Evolutionary conservation across 2,888 invertebrate genomes (phyloP).

Genomic region (Serrognathus titanus): DNA sequence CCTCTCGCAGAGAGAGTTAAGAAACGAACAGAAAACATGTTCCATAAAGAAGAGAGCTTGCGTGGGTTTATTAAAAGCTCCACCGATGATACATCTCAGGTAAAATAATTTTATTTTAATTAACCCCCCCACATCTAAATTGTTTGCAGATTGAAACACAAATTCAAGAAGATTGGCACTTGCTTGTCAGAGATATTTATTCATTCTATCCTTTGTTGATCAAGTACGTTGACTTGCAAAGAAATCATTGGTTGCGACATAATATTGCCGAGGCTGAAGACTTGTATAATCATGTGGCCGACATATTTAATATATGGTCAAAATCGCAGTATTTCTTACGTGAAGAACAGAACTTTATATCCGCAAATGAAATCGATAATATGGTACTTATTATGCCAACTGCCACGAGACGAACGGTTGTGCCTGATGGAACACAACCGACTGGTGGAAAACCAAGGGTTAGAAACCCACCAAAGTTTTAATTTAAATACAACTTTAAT

Average conservation of each 20-base stretch:
- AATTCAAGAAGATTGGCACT: slow-evolving; percentile 94
- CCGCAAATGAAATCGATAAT: slow-evolving; percentile 98
- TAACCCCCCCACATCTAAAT: not conserved
- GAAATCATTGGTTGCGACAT: slow-evolving; percentile 95
- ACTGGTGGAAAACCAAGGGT: slow-evolving; percentile 67
- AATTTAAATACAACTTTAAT: too few species aligned
- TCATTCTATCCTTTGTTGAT: slow-evolving; percentile 98
- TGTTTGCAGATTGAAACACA: slow-evolving; percentile 71
- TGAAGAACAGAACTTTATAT: slow-evolving; percentile 99
- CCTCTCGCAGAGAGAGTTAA: slow-evolving; percentile 92
- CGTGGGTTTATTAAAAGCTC: slow-evolving; percentile 83
- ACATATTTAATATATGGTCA: slow-evolving; percentile 99
- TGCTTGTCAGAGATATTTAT: slow-evolving; percentile 95
- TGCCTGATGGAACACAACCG: slow-evolving; percentile 73
- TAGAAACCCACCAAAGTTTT: too few species aligned
- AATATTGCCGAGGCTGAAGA: slow-evolving; percentile 95
- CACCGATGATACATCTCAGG: slow-evolving; percentile 89
- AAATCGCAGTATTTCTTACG: slow-evolving; percentile 96
- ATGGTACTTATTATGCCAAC: slow-evolving; percentile 98
- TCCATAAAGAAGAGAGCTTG: slow-evolving; percentile 90
- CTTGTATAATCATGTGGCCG: slow-evolving; percentile 94
- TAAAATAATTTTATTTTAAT: slow-evolving; percentile 24
- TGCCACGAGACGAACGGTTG: slow-evolving; percentile 75
- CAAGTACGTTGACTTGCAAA: slow-evolving; percentile 97
- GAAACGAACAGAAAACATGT: slow-evolving; percentile 85